Conservation (phyloP, 2,888 invertebrate genomes). For the Lasioglossum lativentre region DNA sequence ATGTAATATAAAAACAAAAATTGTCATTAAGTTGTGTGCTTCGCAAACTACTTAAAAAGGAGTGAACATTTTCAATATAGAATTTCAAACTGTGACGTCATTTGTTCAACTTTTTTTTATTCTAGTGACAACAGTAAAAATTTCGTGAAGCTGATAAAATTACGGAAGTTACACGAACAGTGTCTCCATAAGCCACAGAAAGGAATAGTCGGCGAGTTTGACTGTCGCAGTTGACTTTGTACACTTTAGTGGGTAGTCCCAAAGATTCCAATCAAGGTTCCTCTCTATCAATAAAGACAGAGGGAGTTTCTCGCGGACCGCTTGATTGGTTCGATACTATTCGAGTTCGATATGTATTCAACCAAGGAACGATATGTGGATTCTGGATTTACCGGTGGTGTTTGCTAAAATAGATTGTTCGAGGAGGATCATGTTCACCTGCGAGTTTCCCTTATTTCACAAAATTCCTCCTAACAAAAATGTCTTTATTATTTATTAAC, state of each 20-base stretch:
- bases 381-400: slow-evolving; percentile 64
- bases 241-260: background rate
- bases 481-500: background rate
- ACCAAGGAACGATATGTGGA: slow-evolving; percentile 69
- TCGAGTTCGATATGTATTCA: slow-evolving; percentile 54
- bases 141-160: background rate
- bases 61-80: background rate
- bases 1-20: background rate
- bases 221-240: background rate
- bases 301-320: slow-evolving; percentile 25
- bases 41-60: background rate
- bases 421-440: slow-evolving; percentile 48
- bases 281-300: slow-evolving; percentile 36
- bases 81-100: background rate
- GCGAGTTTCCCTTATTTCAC: slow-evolving; percentile 29
- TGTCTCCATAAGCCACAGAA: background rate
- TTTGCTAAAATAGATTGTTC: slow-evolving; percentile 70
- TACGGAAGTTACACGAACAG: background rate
- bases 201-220: background rate
- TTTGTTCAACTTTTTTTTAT: background rate
- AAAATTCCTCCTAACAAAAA: background rate
- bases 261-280: slow-evolving; percentile 37
- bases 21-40: background rate
- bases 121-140: no score
- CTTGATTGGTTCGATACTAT: slow-evolving; percentile 70